A percentile compares a stretch with the other conserved stretches of the same genome.
Evolutionary conservation across 2,113 vertebrate genomes (phyloP).

Genomic region (Okapia johnstoni): DNA sequence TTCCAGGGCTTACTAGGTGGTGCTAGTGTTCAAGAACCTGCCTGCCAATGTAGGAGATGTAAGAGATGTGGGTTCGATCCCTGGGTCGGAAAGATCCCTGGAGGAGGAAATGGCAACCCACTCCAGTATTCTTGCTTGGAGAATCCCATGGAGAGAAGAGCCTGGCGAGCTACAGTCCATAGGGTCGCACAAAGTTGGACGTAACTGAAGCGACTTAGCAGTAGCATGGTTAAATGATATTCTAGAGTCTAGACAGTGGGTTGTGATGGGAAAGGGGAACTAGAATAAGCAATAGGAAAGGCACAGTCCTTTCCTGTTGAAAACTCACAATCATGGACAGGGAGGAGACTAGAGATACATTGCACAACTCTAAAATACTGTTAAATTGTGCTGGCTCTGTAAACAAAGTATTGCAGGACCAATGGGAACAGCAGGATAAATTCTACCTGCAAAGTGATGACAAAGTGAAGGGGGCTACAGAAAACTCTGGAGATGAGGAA

Average conservation of each 20-base stretch:
- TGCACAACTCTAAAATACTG: neutral
- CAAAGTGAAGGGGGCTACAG: neutral
- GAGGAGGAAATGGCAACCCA: neutral
- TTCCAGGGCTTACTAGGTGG: neutral
- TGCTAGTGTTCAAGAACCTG: neutral
- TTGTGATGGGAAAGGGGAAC: neutral
- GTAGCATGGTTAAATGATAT: neutral
- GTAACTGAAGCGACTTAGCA: neutral
- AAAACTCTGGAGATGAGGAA: neutral
- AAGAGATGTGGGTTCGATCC: neutral
- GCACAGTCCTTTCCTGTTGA: neutral
- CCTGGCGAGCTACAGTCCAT: neutral
- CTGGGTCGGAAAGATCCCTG: neutral
- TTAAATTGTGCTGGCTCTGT: neutral
- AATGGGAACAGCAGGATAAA: neutral
- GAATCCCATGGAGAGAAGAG: neutral
- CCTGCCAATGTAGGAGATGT: neutral
- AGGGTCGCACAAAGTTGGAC: fast-evolving
- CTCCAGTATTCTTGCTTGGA: neutral
- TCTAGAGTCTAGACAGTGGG: neutral
- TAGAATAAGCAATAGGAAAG: neutral
- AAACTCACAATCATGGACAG: neutral
- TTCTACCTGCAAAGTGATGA: neutral
- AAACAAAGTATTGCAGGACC: neutral
- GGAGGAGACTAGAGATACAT: neutral